Base-by-base conservation (phyloP, 1,140 invertebrate genomes). In the Apolygus lucorum region DNA sequence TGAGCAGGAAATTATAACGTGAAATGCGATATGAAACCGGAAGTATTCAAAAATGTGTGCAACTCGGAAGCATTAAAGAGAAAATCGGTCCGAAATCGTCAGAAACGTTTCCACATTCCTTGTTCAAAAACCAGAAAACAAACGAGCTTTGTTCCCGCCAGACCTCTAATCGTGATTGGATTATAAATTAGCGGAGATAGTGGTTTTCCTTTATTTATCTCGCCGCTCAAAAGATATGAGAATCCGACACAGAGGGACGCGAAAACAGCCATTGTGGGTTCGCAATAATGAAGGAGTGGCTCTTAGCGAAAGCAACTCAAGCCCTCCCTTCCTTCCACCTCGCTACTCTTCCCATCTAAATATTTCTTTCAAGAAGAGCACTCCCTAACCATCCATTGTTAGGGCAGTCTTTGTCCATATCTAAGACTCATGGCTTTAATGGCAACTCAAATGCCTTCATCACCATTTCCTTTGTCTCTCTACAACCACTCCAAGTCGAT, bases 401-500 rank as follows among this genome's bases (percentile, higher is more conserved):
- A 24, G 22, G 22, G 54, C 22, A 24, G 54, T 13, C 54, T 59
- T 59, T 59, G 54, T 59, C 54, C 54, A 59, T 59, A 59, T 59
- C 54, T 59, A 59, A 59, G 54, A 24, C 54, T 59, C 54, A 59
- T 59, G 54, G 54, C 54, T 59, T 59, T 59, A 59, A 59, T 59
- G 54, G 13, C 22, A 59, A 21, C 54, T 17, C 54, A 59, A 59
- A 59, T 59, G 54, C 13, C 54, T 24, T 59, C 54, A 59, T 59
- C 54, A 59, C 54, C 54, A 59, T 59, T 24, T 59, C 54, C 22
- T 17, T 59, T 59, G 54, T 59, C 22, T 59, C 11, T 4, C 13
- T 59, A 59, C 54, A 59, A 59, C 54, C 54, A 59, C 54, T 59
- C 54, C 22, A 4, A 13, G 11, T 22, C 54, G 54, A 59, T 59